Conservation (phyloP, 2,797 vertebrate species). For the Gobionotothen gibberifrons region DNA sequence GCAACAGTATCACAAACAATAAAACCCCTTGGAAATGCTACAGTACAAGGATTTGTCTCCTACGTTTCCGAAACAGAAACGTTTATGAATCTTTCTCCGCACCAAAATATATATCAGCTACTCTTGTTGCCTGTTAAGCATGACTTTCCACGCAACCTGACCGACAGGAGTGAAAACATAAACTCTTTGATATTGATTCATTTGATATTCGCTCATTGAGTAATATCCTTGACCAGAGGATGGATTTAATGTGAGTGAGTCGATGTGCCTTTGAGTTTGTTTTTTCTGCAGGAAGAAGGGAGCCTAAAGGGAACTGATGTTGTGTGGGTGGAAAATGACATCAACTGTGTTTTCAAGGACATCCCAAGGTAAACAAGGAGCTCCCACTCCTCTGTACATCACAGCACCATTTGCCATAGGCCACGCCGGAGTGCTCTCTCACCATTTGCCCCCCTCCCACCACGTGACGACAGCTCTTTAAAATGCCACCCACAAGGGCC, state of each 20-base stretch:
- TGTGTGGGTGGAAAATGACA: constrained; percentile 52
- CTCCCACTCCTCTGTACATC: constrained; percentile 36
- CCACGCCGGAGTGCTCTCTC: constrained; percentile 37
- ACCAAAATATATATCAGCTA: no score
- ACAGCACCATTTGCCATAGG: constrained; percentile 41
- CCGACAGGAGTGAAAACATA: no score
- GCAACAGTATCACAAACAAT: no score
- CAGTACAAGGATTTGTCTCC: no score
- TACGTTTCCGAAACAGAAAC: no score
- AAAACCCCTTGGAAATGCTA: no score
- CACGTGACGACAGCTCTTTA: constrained; percentile 47
- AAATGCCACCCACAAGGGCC: constrained; percentile 57
- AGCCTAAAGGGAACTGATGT: constrained; percentile 16
- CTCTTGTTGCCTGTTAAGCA: no score
- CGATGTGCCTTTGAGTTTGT: background rate
- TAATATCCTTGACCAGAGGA: background rate
- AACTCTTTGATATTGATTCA: background rate
- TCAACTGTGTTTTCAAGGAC: constrained; percentile 59
- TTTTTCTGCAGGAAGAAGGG: background rate
- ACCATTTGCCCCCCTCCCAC: constrained; percentile 32
- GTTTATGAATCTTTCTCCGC: no score
- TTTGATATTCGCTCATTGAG: background rate
- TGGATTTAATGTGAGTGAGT: background rate
- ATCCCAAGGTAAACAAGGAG: constrained; percentile 45
- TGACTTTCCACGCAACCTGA: no score